phyloP scores from a whole-genome alignment of 2,888 invertebrate genomes.

The Melanophora roralis region DNA sequence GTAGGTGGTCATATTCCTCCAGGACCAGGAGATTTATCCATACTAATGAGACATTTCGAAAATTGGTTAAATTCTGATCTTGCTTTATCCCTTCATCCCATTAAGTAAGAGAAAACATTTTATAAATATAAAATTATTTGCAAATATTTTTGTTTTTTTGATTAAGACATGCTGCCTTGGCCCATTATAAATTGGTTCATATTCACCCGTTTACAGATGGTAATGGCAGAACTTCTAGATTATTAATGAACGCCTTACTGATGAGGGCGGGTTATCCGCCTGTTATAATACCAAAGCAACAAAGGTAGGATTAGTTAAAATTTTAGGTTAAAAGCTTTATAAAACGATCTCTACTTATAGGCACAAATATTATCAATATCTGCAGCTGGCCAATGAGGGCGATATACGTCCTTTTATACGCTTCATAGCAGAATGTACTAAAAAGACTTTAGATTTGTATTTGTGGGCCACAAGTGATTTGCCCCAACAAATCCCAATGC shows the following conservation, averaged over 20 bases:
- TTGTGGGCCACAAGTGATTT: slow-evolving; percentile 89
- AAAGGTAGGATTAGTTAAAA: slow-evolving; percentile 77
- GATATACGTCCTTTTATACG: slow-evolving; percentile 97
- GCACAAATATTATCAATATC: slow-evolving; percentile 90
- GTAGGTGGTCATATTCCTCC: slow-evolving; percentile 97
- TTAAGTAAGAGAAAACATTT: slow-evolving; percentile 79
- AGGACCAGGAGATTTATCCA: slow-evolving; percentile 87
- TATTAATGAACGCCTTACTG: slow-evolving; percentile 96
- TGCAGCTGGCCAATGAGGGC: slow-evolving; percentile 94
- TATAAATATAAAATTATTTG: too few species aligned
- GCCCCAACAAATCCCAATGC: slow-evolving; percentile 83
- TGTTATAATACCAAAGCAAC: slow-evolving; percentile 93
- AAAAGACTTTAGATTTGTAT: slow-evolving; percentile 91
- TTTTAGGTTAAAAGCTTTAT: neutral
- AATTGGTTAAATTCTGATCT: slow-evolving; percentile 95
- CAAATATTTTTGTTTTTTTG: slow-evolving; percentile 12
- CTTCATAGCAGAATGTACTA: slow-evolving; percentile 95
- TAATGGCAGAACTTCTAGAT: slow-evolving; percentile 95
- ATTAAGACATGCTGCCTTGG: slow-evolving; percentile 91
- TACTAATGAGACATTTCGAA: slow-evolving; percentile 91
- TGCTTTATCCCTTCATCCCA: slow-evolving; percentile 90
- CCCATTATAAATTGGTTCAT: slow-evolving; percentile 97
- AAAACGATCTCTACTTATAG: slow-evolving; percentile 69
- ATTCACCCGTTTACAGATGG: slow-evolving; percentile 99
- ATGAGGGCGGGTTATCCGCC: slow-evolving; percentile 98